Base-by-base conservation (phyloP, 2,113 vertebrate species). In the Helogale parvula region DNA sequence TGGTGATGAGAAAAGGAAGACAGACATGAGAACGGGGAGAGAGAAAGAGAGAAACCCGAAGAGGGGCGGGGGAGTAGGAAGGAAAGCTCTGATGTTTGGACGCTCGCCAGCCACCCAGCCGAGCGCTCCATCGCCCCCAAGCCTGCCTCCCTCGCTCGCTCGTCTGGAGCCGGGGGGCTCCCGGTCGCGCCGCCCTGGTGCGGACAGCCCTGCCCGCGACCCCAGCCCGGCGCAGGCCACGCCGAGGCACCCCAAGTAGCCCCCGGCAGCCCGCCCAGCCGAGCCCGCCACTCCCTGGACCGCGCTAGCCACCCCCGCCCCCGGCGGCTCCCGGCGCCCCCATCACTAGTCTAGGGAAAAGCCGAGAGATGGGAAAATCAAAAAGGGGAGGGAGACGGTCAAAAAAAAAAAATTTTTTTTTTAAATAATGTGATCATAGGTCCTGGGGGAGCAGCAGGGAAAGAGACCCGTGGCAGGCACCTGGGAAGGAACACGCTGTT, bases 241-340 rank as follows among this genome's bases (percentile, higher is more conserved):
- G 9, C 50, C 4, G 68, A n/a, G 88, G 91, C 94, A 93, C 74
- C 92, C 94, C 17, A 92, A 97, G 96, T 96, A 69, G 25, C 91
- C 80, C 94, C 2, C 63, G 6, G 33, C 83, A 35, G 81, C 90
- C 89, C 16, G 92, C 54, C 35, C 57, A 29, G 25, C 14, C 2
- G 52, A 90, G n/a, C 86, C 95, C 88, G 97, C 97, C 98, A 98
- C 77, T 95, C 97, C 97, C 95, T 82, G 94, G 90, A 96, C 95
- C 65, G 19, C 89, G 79, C 97, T 86, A 38, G 76, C 92, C 92
- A 66, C 87, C 97, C 90, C n/a, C 74, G 4, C 86, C 90, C 88
- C 85, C 12, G 72, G 92, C 95, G 83, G 77, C 92, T 50, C 71
- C 41, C 60, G 13, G 97, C 69, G 69, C 76, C 96, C 95, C 83